phyloP scores from a whole-genome alignment of 2,113 vertebrate genomes.

The Leptosomus discolor region DNA sequence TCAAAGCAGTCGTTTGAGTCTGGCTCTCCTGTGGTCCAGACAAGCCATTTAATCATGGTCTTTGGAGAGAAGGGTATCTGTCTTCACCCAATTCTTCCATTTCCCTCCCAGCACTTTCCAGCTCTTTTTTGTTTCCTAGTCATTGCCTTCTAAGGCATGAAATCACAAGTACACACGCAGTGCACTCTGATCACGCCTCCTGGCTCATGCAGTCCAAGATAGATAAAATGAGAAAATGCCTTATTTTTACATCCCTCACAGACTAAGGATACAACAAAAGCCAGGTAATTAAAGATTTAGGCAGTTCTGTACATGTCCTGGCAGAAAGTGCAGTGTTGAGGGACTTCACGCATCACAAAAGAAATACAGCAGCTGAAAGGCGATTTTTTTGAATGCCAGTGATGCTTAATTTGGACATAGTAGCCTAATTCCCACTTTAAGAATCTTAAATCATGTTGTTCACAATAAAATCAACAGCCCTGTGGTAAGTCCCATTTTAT shows the following conservation, averaged over 20 bases:
- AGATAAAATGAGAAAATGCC: not conserved
- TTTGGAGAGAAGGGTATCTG: not conserved
- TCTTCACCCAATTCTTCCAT: not conserved
- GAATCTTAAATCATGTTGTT: not conserved
- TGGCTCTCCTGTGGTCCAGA: not conserved
- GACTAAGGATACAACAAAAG: not conserved
- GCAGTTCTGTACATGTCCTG: not conserved
- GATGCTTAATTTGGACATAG: not conserved
- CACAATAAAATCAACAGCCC: not conserved
- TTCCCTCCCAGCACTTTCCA: not conserved
- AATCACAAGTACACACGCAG: not conserved
- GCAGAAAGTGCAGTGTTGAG: not conserved
- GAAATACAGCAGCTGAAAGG: not conserved
- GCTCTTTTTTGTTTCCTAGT: not conserved
- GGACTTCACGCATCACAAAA: not conserved
- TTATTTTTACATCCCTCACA: not conserved
- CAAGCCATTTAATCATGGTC: not conserved
- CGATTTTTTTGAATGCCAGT: not conserved
- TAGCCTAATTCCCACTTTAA: not conserved
- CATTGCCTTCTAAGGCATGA: not conserved
- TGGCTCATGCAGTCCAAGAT: not conserved
- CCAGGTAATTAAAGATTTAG: conserved; percentile 27
- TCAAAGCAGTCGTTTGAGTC: not conserved
- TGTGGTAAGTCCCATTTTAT: not conserved
- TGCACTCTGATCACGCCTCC: not conserved